Conservation (phyloP, 2,113 vertebrate genomes). For the Smithornis capensis region DNA sequence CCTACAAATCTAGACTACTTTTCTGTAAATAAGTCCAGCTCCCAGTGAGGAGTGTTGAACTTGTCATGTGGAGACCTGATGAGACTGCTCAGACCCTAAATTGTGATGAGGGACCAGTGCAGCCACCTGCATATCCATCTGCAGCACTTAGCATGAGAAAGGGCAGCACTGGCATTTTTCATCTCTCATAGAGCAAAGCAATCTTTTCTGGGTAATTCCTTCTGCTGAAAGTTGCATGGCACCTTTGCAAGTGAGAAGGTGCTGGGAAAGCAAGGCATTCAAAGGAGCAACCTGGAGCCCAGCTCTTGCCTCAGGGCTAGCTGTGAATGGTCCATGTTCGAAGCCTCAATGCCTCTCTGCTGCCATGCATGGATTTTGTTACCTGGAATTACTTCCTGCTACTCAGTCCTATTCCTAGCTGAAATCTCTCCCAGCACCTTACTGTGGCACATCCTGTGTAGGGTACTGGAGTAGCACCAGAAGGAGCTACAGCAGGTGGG, state of each 20-base stretch:
- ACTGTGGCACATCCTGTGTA: background rate
- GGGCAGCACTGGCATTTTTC: background rate
- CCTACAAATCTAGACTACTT: background rate
- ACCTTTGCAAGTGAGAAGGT: background rate
- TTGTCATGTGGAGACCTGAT: background rate
- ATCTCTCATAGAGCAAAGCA: background rate
- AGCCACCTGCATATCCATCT: rapidly evolving
- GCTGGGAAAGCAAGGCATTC: background rate
- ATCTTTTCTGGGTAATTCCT: background rate
- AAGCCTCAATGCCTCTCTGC: background rate
- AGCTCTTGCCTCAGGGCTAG: background rate
- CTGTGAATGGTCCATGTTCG: rapidly evolving
- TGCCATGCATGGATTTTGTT: background rate
- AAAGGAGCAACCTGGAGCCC: background rate
- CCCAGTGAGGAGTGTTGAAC: background rate
- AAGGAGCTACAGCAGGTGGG: background rate
- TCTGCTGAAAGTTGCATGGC: background rate
- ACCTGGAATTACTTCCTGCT: slow-evolving; percentile 43
- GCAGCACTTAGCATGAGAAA: background rate
- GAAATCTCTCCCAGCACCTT: background rate
- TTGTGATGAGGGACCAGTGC: rapidly evolving
- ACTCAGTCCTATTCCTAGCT: slow-evolving; percentile 17
- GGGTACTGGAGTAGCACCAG: background rate
- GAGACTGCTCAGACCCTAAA: background rate
- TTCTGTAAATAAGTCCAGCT: background rate